phyloP scores from a whole-genome alignment of 2,888 invertebrate genomes.

The Meiosimyza decipiens region DNA sequence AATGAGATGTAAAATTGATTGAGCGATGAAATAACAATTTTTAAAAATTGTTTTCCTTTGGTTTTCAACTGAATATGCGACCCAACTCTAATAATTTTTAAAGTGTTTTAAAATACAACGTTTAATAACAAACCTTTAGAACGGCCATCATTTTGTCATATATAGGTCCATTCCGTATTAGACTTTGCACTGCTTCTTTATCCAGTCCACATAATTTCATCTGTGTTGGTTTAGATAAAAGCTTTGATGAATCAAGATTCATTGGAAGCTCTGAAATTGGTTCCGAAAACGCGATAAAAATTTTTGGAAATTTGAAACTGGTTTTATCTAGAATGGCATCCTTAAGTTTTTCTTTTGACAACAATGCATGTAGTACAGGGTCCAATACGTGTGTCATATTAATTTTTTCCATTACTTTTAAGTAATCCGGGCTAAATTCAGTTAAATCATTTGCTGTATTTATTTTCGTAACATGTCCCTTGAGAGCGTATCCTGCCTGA shows the following conservation, averaged over 20 bases:
- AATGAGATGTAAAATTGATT: too few species aligned
- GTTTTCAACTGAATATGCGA: too few species aligned
- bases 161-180: conserved; percentile 71
- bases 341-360: conserved; percentile 55
- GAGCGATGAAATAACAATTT: too few species aligned
- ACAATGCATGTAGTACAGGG: conserved; percentile 51
- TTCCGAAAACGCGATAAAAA: conserved; percentile 59
- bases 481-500: conserved; percentile 57
- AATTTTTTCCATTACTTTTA: conserved; percentile 47
- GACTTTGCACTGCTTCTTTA: conserved; percentile 70
- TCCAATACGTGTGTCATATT: conserved; percentile 52
- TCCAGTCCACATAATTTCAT: conserved; percentile 71
- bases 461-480: conserved; percentile 59
- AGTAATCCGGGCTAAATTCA: conserved; percentile 38
- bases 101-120: background rate
- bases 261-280: conserved; percentile 53
- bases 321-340: conserved; percentile 51
- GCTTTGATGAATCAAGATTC: conserved; percentile 45
- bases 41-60: too few species aligned
- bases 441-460: conserved; percentile 24
- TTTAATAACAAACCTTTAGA: conserved; percentile 67
- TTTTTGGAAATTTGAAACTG: conserved; percentile 50
- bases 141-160: conserved; percentile 72
- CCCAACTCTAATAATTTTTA: background rate
- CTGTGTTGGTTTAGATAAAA: conserved; percentile 48